Base-by-base conservation (phyloP, 2,113 vertebrate genomes). In the Erpornis zantholeuca region DNA sequence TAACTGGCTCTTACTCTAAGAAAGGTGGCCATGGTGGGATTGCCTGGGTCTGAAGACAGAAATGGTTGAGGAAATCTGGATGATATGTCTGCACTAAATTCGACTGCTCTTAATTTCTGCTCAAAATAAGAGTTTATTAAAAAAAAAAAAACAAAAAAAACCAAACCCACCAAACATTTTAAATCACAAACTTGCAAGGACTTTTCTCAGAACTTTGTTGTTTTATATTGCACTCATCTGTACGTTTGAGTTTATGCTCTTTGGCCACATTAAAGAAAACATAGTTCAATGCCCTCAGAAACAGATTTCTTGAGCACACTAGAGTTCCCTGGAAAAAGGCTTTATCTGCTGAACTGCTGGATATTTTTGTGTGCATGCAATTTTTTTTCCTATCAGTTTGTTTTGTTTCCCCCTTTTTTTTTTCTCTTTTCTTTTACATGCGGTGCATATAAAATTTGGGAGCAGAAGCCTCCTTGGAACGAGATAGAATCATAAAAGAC, bases 401-500 rank as follows among this genome's bases (percentile, higher is more conserved):
- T 70, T 97, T 97, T 97, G 38, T 76, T 95, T 61, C 57, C 54
- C 36, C 4, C 71, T 50, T 82, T 70, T 24, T 45, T 20, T 7
- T 27, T 3, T 3, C 12, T 42, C 35, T 42, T 42, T 45, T 42
- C 69, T 84, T 40, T 52, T 65, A 35, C 73, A 91, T 69, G 96
- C 80, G 45, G 15, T 95, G 69, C 88, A 96, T 97, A 95, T 94
- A 97, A 98, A 98, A 97, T 68, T 78, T 97, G 92, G 78, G 97
- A 97, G 91, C 91, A 97, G 97, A 97, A 97, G 88, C 93, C 92
- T 97, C 94, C 71, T 91, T 98, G 98, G 98, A 98, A 96, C 84
- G 93, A 96, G 94, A 96, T 4, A 96, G 94, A 97, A 97, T 96
- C 97, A 96, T 98, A 97, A 98, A 98, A 97, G 97, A 88, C 97